Evolutionary conservation across 2,113 vertebrate genomes (phyloP).

Genomic region (Oryzias javanicus): DNA sequence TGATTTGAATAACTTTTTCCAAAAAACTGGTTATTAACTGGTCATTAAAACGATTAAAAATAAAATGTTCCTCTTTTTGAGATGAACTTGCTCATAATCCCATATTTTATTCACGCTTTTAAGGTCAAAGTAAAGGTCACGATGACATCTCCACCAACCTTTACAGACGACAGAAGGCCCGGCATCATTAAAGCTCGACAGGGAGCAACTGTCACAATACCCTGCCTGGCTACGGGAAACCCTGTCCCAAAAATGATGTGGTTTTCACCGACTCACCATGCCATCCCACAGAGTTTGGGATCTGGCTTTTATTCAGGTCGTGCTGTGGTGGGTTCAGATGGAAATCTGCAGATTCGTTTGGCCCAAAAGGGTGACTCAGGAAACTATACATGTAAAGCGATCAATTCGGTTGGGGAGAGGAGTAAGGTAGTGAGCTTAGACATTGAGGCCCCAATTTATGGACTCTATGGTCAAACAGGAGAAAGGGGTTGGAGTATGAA

Average conservation of each 20-base stretch:
- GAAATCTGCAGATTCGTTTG: constrained; percentile 83
- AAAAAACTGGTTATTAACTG: neutral
- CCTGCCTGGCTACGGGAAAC: constrained; percentile 82
- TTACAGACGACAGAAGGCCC: constrained; percentile 69
- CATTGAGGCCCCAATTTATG: constrained; percentile 67
- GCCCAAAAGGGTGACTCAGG: constrained; percentile 84
- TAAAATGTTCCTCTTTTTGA: too few relatives aligned
- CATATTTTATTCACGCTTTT: constrained; percentile 3
- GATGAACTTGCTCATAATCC: neutral
- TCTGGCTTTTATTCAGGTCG: constrained; percentile 78
- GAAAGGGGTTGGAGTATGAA: constrained; percentile 23
- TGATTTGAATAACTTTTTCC: neutral
- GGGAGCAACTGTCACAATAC: constrained; percentile 74
- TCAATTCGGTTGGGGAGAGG: constrained; percentile 80
- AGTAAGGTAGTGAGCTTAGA: constrained; percentile 77
- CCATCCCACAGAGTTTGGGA: constrained; percentile 72
- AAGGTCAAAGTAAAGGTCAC: constrained; percentile 86
- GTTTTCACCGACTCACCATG: constrained; percentile 80
- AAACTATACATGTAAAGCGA: constrained; percentile 87
- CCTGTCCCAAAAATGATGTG: constrained; percentile 83
- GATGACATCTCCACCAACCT: constrained; percentile 74
- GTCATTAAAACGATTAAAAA: neutral
- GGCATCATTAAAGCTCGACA: constrained; percentile 75
- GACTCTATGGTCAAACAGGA: constrained; percentile 8
- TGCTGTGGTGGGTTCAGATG: constrained; percentile 73